These are phyloP conservation scores for Philaethria dido DNA, from an alignment of 2,888 invertebrate species.

Conservation along the genomic window DNA sequence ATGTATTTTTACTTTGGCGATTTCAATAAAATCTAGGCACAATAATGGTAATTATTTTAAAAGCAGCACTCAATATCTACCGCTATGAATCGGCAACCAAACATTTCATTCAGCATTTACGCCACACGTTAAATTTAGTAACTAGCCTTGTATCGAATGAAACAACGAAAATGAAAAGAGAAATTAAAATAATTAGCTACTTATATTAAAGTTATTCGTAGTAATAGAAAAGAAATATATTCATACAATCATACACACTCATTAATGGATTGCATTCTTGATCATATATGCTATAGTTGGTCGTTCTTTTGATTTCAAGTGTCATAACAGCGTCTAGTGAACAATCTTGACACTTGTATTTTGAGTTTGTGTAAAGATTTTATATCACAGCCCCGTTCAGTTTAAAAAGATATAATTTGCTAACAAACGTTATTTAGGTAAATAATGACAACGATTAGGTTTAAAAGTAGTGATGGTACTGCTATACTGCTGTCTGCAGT, in stretches of 20 bases:
- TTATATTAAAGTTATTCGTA: not conserved
- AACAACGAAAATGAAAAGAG: conserved; percentile 1
- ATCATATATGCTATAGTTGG: conserved; percentile 18
- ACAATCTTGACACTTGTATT: conserved; percentile 39
- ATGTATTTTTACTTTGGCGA: conserved; percentile 70
- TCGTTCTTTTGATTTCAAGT: conserved; percentile 36
- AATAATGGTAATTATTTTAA: conserved; percentile 57
- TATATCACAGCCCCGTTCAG: conserved; percentile 79
- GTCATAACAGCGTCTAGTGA: conserved; percentile 36
- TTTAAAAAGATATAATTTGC: conserved; percentile 48
- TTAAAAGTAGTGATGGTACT: conserved; percentile 48
- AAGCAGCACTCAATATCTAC: conserved; percentile 28
- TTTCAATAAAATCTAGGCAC: conserved; percentile 71
- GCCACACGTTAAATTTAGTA: not conserved
- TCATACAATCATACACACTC: conserved; percentile 30
- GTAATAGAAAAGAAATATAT: conserved; percentile 12
- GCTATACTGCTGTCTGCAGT: conserved; percentile 54
- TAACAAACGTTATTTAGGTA: conserved; percentile 63
- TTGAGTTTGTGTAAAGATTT: conserved; percentile 49
- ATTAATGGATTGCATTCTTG: conserved; percentile 25
- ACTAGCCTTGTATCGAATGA: conserved; percentile 12
- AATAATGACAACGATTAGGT: conserved; percentile 54
- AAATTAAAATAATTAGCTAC: not conserved
- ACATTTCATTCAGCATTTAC: not conserved
- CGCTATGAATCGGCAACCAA: not conserved